These are phyloP conservation scores for human DNA, from an alignment of 2,113 vertebrate species.

Conservation along the genomic window DNA sequence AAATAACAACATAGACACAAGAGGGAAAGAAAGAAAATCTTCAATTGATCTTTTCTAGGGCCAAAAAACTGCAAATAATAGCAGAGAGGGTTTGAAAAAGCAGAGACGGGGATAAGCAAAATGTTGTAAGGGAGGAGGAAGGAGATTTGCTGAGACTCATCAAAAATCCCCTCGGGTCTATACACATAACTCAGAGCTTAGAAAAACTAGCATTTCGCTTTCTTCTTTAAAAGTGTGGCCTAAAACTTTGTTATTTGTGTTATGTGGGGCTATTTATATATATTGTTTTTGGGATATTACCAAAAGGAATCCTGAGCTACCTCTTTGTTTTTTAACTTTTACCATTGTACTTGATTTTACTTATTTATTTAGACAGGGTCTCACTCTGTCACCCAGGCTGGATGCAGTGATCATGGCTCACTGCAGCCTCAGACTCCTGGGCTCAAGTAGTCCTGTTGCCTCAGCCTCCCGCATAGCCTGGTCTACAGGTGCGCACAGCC, in stretches of 20 bases:
- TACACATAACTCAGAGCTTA: not conserved
- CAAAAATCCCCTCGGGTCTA: not conserved
- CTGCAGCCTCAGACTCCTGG: no score
- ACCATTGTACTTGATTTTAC: not conserved
- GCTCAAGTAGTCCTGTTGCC: no score
- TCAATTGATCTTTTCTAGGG: not conserved
- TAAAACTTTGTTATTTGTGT: not conserved
- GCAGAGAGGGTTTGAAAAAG: not conserved
- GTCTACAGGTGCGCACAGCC: no score
- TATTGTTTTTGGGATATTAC: not conserved
- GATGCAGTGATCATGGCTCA: no score
- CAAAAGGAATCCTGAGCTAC: not conserved
- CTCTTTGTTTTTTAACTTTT: not conserved
- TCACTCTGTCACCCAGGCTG: no score
- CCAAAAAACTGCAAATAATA: not conserved
- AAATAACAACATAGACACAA: constrained; percentile 5
- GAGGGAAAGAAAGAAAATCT: not conserved
- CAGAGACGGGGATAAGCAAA: not conserved
- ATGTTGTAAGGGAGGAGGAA: not conserved
- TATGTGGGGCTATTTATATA: not conserved
- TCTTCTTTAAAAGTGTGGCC: not conserved
- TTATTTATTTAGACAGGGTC: not conserved
- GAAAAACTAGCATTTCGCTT: not conserved
- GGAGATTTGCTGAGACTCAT: not conserved
- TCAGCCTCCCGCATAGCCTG: no score